Evolutionary conservation across 2,113 vertebrate genomes (phyloP).

Genomic region (Embiotoca jacksoni): DNA sequence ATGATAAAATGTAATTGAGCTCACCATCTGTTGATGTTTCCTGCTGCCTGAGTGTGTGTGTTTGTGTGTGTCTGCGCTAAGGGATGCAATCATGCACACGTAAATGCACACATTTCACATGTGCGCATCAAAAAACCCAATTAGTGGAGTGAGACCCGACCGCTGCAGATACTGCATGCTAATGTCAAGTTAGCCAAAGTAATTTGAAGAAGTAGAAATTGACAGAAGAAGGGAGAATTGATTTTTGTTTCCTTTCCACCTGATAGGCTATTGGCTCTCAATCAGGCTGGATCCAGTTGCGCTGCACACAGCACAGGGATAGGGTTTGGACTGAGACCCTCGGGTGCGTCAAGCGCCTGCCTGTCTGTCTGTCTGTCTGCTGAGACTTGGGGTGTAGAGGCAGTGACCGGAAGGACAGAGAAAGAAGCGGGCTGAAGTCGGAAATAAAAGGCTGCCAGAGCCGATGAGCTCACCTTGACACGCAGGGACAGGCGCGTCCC

Average conservation of each 20-base stretch:
- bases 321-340: slow-evolving; percentile 35
- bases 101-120: slow-evolving; percentile 44
- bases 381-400: slow-evolving; percentile 32
- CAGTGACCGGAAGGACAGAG: slow-evolving; percentile 62
- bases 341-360: slow-evolving; percentile 32
- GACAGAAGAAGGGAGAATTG: slow-evolving; percentile 71
- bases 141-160: slow-evolving; percentile 57
- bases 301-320: slow-evolving; percentile 53
- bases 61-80: neutral
- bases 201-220: slow-evolving; percentile 74
- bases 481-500: slow-evolving; percentile 93
- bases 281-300: slow-evolving; percentile 62
- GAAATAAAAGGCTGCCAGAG: slow-evolving; percentile 53
- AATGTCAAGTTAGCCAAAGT: slow-evolving; percentile 69
- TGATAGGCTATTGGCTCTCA: slow-evolving; percentile 59
- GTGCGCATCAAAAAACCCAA: slow-evolving; percentile 60
- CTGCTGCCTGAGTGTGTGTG: neutral
- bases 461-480: slow-evolving; percentile 90
- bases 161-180: slow-evolving; percentile 60
- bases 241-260: slow-evolving; percentile 75
- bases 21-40: slow-evolving; percentile 58
- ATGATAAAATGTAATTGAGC: slow-evolving; percentile 50
- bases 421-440: slow-evolving; percentile 33
- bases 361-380: slow-evolving; percentile 37
- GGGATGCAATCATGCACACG: neutral